Evolutionary conservation across 2,888 invertebrate species (phyloP), one percentile per base, ranked within the genome.

Genomic region (Portevinia maculata): DNA sequence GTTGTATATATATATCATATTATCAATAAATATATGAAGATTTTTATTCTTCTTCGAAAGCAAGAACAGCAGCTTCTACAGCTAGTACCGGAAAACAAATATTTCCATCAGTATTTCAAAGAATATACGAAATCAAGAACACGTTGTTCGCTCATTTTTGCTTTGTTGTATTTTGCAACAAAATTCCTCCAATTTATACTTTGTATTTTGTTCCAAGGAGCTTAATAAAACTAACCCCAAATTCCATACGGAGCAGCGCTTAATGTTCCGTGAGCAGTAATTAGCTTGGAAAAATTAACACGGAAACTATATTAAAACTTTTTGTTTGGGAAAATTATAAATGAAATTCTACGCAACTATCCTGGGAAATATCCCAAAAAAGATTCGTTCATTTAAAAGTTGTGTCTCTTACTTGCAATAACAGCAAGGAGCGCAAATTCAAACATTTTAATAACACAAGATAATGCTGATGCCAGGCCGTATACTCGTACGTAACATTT

Each of bases 251-350:
- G n/a, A 39, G 28, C n/a, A 2, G 24, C 4, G 28, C 24, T 50
- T 37, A 39, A 50, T 64, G 37, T 34, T 37, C 64, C 37, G n/a
- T 39, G 39, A 41, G 30, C 50, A 50, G 17, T 28, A 48, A 21
- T 28, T 39, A 7, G 6, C 7, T 15, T 2, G 15, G 37, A 24
- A 19, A 24, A 19, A 64, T 39, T 39, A 64, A 28, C 37, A 64
- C 17, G 11, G 17, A 39, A 37, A 41, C 13, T 50, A 52, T 17
- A 52, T 64, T 64, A 64, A 13, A 64, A 64, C 50, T 64, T 64
- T 64, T 50, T n/a, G 32, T 19, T 44, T 44, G 28, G 28, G 19
- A n/a, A 32, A 60, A 19, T 39, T 24, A 13, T 64, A 39, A 64
- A 64, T 64, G 50, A 52, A 64, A 64, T 64, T 39, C 39, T 37